Conservation (phyloP, 2,113 vertebrate species). For the Oreamnos americanus region DNA sequence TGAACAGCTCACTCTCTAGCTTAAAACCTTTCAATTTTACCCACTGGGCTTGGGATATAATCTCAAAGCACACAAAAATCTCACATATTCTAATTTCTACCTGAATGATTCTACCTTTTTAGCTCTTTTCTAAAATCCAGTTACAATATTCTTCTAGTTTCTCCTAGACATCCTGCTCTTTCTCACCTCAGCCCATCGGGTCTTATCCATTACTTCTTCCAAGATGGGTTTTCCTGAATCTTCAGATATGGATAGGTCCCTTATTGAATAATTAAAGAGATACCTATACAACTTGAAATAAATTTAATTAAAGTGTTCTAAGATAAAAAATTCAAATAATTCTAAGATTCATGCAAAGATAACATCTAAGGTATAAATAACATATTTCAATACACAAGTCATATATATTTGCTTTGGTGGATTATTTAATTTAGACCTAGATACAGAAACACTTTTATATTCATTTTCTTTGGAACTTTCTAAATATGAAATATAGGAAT, state of each 20-base stretch:
- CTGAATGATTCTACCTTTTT: neutral
- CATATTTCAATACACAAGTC: neutral
- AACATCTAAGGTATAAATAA: neutral
- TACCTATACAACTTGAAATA: neutral
- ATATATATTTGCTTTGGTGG: neutral
- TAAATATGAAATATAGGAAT: neutral
- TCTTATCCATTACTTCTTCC: neutral
- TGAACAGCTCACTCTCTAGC: neutral
- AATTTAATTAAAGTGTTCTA: slow-evolving; percentile 2
- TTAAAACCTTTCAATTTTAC: neutral
- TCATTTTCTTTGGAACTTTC: slow-evolving; percentile 19
- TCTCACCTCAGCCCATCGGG: neutral
- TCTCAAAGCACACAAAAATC: neutral
- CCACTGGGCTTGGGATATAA: neutral
- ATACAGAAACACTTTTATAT: neutral
- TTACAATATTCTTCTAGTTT: neutral
- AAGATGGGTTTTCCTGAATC: neutral
- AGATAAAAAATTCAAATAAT: neutral
- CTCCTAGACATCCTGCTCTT: neutral
- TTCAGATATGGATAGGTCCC: neutral
- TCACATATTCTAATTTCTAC: neutral
- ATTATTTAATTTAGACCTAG: slow-evolving; percentile 14
- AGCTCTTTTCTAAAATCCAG: neutral
- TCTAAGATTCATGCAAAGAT: neutral
- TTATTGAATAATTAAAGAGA: neutral